Evolutionary conservation across 2,113 vertebrate species (phyloP).

Genomic region (Serilophus lunatus): DNA sequence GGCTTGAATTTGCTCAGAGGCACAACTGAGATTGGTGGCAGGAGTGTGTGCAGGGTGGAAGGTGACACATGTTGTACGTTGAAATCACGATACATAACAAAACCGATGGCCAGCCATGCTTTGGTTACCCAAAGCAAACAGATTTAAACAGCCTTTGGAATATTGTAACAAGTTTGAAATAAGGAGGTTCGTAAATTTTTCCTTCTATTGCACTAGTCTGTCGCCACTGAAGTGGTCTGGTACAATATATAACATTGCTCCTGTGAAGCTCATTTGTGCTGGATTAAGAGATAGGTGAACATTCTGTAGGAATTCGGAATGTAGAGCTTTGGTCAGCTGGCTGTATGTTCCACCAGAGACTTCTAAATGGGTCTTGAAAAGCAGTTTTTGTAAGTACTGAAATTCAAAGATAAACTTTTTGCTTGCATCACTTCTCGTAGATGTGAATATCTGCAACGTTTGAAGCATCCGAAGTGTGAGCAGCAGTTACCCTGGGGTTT

Average conservation of each 20-base stretch:
- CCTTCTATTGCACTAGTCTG: background rate
- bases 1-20: background rate
- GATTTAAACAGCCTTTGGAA: background rate
- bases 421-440: background rate
- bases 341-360: background rate
- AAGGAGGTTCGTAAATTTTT: background rate
- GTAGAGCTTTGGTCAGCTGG: background rate
- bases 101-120: background rate
- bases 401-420: background rate
- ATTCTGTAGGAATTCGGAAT: background rate
- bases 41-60: background rate
- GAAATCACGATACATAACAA: background rate
- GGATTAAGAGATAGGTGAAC: background rate
- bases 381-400: background rate
- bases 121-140: background rate
- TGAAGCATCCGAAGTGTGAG: background rate
- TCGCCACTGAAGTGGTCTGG: background rate
- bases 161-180: background rate
- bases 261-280: background rate
- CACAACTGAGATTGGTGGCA: background rate
- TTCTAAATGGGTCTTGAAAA: background rate
- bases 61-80: fast-evolving
- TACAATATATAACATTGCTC: background rate
- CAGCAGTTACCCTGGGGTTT: background rate
- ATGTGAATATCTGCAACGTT: background rate